Percentiles rank a stretch among this genome's conserved stretches.
Evolutionary conservation across 1,140 invertebrate species (phyloP).

Genomic region (Drosophila melanica): DNA sequence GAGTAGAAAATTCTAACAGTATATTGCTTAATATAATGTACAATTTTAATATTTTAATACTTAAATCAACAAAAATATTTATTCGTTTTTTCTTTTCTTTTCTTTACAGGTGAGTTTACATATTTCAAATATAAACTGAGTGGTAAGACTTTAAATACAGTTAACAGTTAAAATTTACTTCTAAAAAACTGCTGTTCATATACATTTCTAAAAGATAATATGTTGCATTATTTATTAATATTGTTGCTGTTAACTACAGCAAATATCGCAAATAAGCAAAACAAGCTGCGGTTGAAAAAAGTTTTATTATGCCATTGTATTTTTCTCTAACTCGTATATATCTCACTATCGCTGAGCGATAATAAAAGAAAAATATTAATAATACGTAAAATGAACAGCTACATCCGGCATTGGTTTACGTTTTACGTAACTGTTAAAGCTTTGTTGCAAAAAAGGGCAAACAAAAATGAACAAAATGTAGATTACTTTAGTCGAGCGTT

Average conservation of each 20-base stretch:
- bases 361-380: slow-evolving; percentile 44
- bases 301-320: slow-evolving; percentile 7
- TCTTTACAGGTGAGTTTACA: slow-evolving; percentile 15
- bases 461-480: too few relatives aligned
- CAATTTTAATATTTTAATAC: too few relatives aligned
- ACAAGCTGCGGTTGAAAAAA: slow-evolving; percentile 23
- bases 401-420: slow-evolving; percentile 42
- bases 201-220: neutral
- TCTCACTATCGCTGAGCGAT: slow-evolving; percentile 17
- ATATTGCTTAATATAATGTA: too few relatives aligned
- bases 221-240: neutral
- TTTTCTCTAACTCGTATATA: neutral
- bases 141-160: slow-evolving; percentile 3
- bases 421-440: slow-evolving; percentile 49
- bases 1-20: neutral
- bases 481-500: too few relatives aligned
- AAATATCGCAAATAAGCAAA: slow-evolving; percentile 15
- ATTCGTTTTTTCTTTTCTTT: neutral
- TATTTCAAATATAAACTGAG: neutral
- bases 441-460: neutral
- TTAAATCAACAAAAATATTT: neutral
- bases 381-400: slow-evolving; percentile 51
- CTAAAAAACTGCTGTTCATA: neutral
- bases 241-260: neutral
- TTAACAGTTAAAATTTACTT: neutral